phyloP scores from a whole-genome alignment of 2,888 invertebrate species.

The Drosophila tripunctata region DNA sequence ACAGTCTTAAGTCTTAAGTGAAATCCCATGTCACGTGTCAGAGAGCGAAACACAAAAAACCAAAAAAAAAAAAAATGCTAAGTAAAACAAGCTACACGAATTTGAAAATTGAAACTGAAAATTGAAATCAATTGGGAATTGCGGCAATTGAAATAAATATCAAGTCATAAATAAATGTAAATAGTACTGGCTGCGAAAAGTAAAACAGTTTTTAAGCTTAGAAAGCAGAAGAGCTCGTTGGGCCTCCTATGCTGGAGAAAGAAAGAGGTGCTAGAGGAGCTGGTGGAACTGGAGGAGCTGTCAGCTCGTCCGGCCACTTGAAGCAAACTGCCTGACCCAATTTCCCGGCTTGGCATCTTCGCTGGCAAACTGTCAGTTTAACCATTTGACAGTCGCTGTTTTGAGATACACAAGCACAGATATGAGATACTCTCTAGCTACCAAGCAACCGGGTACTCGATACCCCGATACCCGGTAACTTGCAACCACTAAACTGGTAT shows the following conservation, averaged over 20 bases:
- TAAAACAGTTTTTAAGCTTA: conserved; percentile 56
- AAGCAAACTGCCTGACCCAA: conserved; percentile 65
- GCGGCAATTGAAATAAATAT: conserved; percentile 68
- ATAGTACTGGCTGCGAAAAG: conserved; percentile 43
- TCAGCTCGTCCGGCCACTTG: conserved; percentile 49
- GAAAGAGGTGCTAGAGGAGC: neutral
- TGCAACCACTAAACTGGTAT: conserved; percentile 22
- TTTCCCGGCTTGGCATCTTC: conserved; percentile 47
- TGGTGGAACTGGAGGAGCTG: conserved; percentile 17
- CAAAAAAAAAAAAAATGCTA: conserved; percentile 4
- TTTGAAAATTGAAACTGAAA: conserved; percentile 46
- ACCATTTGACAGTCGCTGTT: conserved; percentile 78
- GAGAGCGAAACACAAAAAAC: conserved; percentile 37
- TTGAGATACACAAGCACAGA: conserved; percentile 73
- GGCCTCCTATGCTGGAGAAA: neutral
- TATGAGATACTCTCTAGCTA: conserved; percentile 65
- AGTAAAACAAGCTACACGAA: conserved; percentile 23
- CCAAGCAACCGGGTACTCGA: conserved; percentile 1
- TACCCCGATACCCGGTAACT: neutral
- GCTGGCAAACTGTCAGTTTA: conserved; percentile 77
- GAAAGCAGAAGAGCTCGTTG: conserved; percentile 69
- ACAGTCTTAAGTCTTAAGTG: conserved; percentile 82
- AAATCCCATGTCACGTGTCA: conserved; percentile 84
- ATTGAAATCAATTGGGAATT: conserved; percentile 74
- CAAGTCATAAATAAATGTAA: conserved; percentile 62